These are phyloP conservation scores for Oreochromis niloticus DNA, from an alignment of 2,113 vertebrate species.

Conservation along the genomic window DNA sequence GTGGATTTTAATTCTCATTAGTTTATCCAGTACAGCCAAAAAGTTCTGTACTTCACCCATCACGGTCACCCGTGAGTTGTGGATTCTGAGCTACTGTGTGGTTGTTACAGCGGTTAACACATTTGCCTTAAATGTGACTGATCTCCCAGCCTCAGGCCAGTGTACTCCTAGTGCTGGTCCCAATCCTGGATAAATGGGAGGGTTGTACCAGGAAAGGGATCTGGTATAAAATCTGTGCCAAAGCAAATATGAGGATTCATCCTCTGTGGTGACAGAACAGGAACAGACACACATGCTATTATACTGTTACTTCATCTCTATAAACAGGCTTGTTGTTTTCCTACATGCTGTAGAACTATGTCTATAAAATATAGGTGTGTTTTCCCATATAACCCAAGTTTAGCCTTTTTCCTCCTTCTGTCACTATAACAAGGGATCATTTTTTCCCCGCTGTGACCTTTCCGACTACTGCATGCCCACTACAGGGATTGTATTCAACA, in stretches of 20 bases:
- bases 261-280: background rate
- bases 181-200: background rate
- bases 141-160: background rate
- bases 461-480: background rate
- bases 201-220: background rate
- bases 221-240: background rate
- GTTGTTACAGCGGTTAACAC: background rate
- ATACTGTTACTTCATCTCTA: background rate
- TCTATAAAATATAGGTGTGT: background rate
- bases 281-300: background rate
- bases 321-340: background rate
- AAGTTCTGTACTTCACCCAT: background rate
- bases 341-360: background rate
- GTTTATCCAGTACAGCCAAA: background rate
- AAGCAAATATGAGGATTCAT: background rate
- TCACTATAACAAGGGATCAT: background rate
- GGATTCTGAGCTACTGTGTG: background rate
- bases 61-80: background rate
- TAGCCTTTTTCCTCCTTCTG: background rate
- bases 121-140: background rate
- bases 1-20: background rate
- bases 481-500: background rate
- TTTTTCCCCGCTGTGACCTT: fast-evolving
- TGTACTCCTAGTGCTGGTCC: background rate
- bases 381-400: background rate